Evolutionary conservation across 2,797 vertebrate genomes (phyloP).

Genomic region (Macrochelys suwanniensis): DNA sequence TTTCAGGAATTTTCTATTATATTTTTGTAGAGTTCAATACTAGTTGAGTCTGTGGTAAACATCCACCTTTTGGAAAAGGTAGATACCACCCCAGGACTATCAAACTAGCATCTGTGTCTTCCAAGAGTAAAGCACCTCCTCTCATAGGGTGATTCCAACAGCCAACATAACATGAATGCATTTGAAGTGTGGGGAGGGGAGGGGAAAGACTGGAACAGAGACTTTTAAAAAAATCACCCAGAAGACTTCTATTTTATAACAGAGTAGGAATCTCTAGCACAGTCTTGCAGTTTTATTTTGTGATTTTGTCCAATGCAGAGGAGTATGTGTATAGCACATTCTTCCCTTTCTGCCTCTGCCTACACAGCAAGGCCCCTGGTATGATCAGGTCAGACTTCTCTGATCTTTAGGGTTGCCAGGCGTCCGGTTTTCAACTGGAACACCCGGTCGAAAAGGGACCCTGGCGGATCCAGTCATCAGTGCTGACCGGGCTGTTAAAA

Average conservation of each 20-base stretch:
- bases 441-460: too few species aligned
- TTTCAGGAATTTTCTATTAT: not conserved
- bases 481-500: too few species aligned
- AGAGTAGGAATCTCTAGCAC: not conserved
- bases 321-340: not conserved
- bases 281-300: not conserved
- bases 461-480: too few species aligned
- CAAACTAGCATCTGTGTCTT: not conserved
- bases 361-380: not conserved
- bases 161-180: not conserved
- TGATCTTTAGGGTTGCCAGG: not conserved
- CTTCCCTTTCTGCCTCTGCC: not conserved
- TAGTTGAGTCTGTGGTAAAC: not conserved
- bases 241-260: accelerated
- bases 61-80: not conserved
- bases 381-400: not conserved
- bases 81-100: not conserved
- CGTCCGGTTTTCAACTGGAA: too few species aligned
- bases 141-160: accelerated
- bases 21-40: not conserved
- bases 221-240: not conserved
- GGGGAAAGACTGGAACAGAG: not conserved
- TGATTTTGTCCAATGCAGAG: not conserved
- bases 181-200: not conserved
- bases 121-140: not conserved